phyloP scores from a whole-genome alignment of 2,797 vertebrate genomes.

The Myotis planiceps region DNA sequence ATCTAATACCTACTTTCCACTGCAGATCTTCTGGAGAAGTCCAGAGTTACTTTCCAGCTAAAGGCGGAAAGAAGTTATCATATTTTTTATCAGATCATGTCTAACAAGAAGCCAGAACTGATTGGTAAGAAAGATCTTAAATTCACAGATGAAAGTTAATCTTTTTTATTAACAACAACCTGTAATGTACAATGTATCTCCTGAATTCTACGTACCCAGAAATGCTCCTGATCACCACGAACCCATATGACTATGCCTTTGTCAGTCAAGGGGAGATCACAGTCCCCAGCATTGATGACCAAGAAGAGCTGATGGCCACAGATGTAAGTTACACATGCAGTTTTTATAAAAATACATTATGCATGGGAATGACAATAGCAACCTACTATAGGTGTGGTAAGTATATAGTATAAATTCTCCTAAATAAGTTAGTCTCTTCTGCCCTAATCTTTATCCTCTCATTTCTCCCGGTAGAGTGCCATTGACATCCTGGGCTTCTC shows the following conservation, averaged over 20 bases:
- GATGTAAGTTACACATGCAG: constrained; percentile 70
- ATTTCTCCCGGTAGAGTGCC: constrained; percentile 77
- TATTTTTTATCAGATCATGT: constrained; percentile 93
- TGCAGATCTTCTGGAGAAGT: constrained; percentile 94
- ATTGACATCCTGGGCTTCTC: constrained; percentile 92
- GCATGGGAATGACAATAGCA: not conserved
- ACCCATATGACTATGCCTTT: constrained; percentile 83
- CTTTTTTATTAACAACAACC: not conserved
- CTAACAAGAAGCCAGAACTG: constrained; percentile 90
- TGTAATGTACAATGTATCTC: not conserved
- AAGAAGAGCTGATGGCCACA: constrained; percentile 82
- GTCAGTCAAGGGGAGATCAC: constrained; percentile 85
- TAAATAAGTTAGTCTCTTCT: not conserved
- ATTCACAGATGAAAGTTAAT: not conserved
- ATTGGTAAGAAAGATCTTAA: constrained; percentile 82
- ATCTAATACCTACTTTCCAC: not conserved
- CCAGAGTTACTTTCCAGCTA: constrained; percentile 93
- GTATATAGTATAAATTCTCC: not conserved
- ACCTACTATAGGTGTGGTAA: not conserved
- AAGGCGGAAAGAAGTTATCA: constrained; percentile 93
- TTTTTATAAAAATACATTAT: not conserved
- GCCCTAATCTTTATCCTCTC: not conserved
- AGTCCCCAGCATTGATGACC: constrained; percentile 85
- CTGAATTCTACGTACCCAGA: constrained; percentile 60
- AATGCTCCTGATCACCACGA: constrained; percentile 84